A percentile compares a stretch with the other conserved stretches of the same genome.
Conservation (phyloP, 1,140 invertebrate genomes). For the Nixonia krombeini region DNA sequence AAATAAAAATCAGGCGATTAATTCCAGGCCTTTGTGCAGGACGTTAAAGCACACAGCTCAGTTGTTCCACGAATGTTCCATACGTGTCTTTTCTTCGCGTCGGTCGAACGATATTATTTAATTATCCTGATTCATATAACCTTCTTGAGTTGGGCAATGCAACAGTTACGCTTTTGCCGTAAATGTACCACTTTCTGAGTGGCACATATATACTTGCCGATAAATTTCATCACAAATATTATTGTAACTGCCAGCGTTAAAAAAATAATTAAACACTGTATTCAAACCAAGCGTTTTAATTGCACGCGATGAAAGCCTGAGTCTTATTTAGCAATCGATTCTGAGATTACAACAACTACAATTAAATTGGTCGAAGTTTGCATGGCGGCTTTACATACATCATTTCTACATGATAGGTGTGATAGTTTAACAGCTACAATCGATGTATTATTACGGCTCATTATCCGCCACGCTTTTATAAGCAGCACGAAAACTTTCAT, state of each 20-base stretch:
- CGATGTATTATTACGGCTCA: slow-evolving; percentile 23
- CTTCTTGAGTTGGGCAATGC: too few species aligned
- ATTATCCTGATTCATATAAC: too few species aligned
- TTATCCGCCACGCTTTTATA: slow-evolving; percentile 11
- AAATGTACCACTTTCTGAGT: too few species aligned
- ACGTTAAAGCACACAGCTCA: too few species aligned
- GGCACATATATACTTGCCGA: too few species aligned
- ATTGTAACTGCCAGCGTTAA: too few species aligned
- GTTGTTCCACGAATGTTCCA: too few species aligned
- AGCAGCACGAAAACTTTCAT: slow-evolving; percentile 14
- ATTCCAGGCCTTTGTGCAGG: too few species aligned
- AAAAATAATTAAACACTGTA: neutral
- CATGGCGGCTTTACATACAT: slow-evolving; percentile 34
- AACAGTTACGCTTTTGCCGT: too few species aligned
- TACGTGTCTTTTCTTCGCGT: too few species aligned
- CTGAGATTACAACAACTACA: slow-evolving; percentile 31
- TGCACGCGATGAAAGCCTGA: slow-evolving; percentile 11
- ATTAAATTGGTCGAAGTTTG: slow-evolving; percentile 34
- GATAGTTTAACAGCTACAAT: slow-evolving; percentile 17
- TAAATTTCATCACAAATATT: neutral
- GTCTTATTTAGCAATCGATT: slow-evolving; percentile 27
- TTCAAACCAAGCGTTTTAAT: neutral
- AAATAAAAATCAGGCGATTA: slow-evolving; percentile 5
- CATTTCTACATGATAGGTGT: slow-evolving; percentile 12
- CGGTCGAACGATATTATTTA: too few species aligned